Evolutionary conservation across 2,113 vertebrate species (phyloP).

Genomic region (Suricata suricatta): DNA sequence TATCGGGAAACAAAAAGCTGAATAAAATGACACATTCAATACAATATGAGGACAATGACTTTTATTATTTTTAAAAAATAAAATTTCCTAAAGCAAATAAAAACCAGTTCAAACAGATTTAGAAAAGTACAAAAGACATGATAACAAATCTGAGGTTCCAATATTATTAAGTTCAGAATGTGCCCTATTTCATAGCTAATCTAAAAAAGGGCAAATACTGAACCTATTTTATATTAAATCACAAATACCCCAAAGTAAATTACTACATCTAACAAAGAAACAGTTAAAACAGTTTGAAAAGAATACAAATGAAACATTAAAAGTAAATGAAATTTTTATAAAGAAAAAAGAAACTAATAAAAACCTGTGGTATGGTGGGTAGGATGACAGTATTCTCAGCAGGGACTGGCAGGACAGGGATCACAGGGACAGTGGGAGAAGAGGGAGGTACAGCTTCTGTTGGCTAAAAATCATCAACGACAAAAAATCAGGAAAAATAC

Average conservation of each 20-base stretch:
- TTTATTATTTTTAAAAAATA: constrained; percentile 23
- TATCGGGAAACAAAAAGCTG: not conserved
- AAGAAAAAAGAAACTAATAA: constrained; percentile 84
- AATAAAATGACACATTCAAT: not conserved
- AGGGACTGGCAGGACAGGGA: constrained; percentile 95
- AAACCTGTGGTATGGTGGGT: constrained; percentile 93
- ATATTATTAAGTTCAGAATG: constrained; percentile 5
- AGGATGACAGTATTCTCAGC: constrained; percentile 93
- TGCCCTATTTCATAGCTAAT: not conserved
- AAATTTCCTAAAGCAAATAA: constrained; percentile 36
- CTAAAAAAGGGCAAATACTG: constrained; percentile 6
- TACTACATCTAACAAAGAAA: constrained; percentile 57
- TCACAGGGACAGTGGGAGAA: constrained; percentile 96
- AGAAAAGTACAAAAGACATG: not conserved
- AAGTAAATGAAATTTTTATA: constrained; percentile 71
- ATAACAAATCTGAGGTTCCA: constrained; percentile 8
- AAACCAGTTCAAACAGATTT: not conserved
- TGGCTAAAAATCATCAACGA: constrained; percentile 93
- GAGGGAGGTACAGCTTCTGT: constrained; percentile 93
- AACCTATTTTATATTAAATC: constrained; percentile 15
- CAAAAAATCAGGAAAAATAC: constrained; percentile 81
- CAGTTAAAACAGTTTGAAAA: constrained; percentile 55
- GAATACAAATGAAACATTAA: constrained; percentile 74
- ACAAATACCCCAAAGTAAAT: not conserved
- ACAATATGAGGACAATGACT: not conserved